A percentile compares a stretch with the other conserved stretches of the same genome.
Conservation (phyloP, 2,888 invertebrate genomes). For the Pristionchus entomophagus region DNA sequence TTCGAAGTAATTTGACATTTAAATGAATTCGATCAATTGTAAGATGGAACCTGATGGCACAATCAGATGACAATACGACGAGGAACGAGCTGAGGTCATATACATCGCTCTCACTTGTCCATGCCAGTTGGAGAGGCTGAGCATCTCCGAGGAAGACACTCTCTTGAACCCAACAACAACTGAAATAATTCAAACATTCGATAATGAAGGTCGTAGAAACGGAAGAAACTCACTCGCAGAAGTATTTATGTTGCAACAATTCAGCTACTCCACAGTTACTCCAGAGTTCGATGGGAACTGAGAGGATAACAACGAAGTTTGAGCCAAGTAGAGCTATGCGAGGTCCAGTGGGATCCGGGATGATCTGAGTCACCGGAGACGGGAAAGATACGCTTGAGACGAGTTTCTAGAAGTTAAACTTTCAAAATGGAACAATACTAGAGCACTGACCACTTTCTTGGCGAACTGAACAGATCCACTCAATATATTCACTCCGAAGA, state of each 20-base stretch:
- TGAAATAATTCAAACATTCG: no score
- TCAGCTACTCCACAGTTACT: conserved; percentile 10
- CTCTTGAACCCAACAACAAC: not conserved
- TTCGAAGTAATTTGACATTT: no score
- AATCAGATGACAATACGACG: conserved; percentile 22
- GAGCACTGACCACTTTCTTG: not conserved
- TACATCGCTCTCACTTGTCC: not conserved
- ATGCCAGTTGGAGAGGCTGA: conserved; percentile 1
- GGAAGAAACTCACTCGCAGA: conserved; percentile 23
- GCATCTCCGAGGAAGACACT: not conserved
- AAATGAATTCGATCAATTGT: no score
- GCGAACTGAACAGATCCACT: conserved; percentile 5
- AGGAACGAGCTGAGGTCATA: not conserved
- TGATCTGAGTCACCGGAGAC: not conserved
- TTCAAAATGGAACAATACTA: not conserved
- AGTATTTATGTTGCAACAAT: not conserved
- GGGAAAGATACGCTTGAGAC: not conserved
- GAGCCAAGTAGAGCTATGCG: conserved; percentile 7
- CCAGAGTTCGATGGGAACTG: conserved; percentile 35
- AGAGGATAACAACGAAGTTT: not conserved
- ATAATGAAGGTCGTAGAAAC: no score
- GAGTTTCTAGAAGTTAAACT: not conserved
- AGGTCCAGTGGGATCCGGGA: conserved; percentile 18
- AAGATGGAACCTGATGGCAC: not conserved
- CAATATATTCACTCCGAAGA: not conserved